phyloP scores from a whole-genome alignment of 2,113 vertebrate genomes.

The Corythornis madagascariensis region DNA sequence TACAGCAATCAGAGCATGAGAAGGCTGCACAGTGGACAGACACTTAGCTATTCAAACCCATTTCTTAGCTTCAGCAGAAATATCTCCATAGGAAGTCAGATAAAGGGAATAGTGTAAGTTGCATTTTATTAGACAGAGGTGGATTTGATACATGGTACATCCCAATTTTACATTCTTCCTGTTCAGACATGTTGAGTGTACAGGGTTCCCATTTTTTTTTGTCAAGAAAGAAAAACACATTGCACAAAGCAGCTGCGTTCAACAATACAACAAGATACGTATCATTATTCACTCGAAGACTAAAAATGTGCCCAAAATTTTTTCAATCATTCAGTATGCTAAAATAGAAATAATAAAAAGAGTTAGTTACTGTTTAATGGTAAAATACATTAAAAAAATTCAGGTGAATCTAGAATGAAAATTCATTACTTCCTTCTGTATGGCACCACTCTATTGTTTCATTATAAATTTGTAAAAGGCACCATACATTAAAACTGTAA shows the following conservation, averaged over 20 bases:
- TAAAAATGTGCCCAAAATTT: constrained; percentile 41
- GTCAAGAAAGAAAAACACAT: constrained; percentile 47
- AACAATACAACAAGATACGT: constrained; percentile 44
- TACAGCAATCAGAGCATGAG: neutral
- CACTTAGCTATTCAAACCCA: neutral
- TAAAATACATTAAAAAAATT: constrained; percentile 71
- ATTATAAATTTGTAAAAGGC: constrained; percentile 84
- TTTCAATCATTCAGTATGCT: constrained; percentile 52
- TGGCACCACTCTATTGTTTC: constrained; percentile 63
- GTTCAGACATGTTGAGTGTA: constrained; percentile 28
- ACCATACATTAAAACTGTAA: constrained; percentile 87
- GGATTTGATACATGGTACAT: constrained; percentile 42
- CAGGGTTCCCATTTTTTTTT: constrained; percentile 45
- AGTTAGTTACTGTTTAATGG: constrained; percentile 68
- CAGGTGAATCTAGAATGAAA: constrained; percentile 66
- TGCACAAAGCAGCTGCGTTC: constrained; percentile 57
- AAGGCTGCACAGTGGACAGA: neutral
- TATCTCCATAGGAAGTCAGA: neutral
- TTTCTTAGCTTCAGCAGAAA: neutral
- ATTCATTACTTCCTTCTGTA: constrained; percentile 56
- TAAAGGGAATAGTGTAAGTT: neutral
- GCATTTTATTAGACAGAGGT: constrained; percentile 66
- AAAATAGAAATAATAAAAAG: constrained; percentile 69
- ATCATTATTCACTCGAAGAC: constrained; percentile 57
- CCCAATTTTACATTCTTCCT: constrained; percentile 38